phyloP scores from a whole-genome alignment of 2,113 vertebrate species.

The Phodopus roborovskii region DNA sequence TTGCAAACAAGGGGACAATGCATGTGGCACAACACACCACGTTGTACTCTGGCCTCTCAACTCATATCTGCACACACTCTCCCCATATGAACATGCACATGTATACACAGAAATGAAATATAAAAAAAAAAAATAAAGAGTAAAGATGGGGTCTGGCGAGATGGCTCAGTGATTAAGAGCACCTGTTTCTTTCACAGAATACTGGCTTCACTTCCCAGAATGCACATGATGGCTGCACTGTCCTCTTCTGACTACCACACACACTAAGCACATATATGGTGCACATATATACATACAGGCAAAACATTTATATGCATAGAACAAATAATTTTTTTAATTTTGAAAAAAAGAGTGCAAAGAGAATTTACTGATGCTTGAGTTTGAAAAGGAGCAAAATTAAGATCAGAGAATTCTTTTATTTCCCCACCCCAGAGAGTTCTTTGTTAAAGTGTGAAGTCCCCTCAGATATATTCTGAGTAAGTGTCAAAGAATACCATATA shows the following conservation, averaged over 20 bases:
- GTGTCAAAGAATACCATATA: background rate
- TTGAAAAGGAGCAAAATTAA: background rate
- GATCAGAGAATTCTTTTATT: background rate
- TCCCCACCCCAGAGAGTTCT: background rate
- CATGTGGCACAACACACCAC: background rate
- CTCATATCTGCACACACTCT: background rate
- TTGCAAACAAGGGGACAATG: background rate
- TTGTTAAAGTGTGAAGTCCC: background rate
- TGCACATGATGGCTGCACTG: background rate
- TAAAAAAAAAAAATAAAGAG: background rate
- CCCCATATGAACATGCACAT: background rate
- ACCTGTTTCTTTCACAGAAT: background rate
- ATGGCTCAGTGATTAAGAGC: background rate
- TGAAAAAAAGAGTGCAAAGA: background rate
- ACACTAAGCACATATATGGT: background rate
- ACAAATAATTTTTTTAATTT: background rate
- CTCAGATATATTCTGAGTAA: background rate
- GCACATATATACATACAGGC: background rate
- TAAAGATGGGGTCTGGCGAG: background rate
- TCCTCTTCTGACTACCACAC: background rate
- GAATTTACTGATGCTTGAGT: background rate
- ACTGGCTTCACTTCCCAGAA: background rate
- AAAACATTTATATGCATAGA: background rate
- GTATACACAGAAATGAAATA: background rate
- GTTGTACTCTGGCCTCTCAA: background rate